Evolutionary conservation across 2,888 invertebrate species (phyloP).

Genomic region (Ommatoiulus sabulosus): DNA sequence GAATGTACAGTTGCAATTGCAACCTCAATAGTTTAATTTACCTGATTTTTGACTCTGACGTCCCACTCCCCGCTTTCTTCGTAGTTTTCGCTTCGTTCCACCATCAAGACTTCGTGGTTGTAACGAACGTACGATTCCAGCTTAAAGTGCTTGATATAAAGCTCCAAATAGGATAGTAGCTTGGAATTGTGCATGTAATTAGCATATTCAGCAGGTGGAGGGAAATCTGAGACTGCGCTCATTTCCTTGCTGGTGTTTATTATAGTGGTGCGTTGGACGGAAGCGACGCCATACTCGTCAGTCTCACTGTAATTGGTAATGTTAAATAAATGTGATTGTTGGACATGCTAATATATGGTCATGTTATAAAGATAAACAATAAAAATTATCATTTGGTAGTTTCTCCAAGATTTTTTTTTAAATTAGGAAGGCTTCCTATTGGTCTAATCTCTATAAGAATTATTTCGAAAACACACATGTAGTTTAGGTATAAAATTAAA

Average conservation of each 20-base stretch:
- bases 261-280: conserved; percentile 66
- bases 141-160: conserved; percentile 62
- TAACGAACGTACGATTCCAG: conserved; percentile 61
- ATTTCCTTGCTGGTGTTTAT: conserved; percentile 68
- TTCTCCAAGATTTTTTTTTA: too few relatives aligned
- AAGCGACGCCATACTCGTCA: conserved; percentile 63
- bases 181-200: conserved; percentile 69
- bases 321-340: too few relatives aligned
- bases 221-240: conserved; percentile 68
- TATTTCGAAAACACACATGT: too few relatives aligned
- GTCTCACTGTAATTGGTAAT: conserved; percentile 59
- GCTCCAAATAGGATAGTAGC: conserved; percentile 65
- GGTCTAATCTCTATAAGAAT: too few relatives aligned
- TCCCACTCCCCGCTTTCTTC: conserved; percentile 65
- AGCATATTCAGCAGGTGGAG: conserved; percentile 67
- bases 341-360: too few relatives aligned
- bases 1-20: too few relatives aligned
- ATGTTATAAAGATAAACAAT: too few relatives aligned
- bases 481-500: too few relatives aligned
- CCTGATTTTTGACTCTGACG: conserved; percentile 62
- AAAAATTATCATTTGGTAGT: too few relatives aligned
- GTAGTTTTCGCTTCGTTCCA: conserved; percentile 62
- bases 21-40: too few relatives aligned
- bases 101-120: conserved; percentile 55
- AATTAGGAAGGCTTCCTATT: too few relatives aligned